A percentile compares a stretch with the other conserved stretches of the same genome.
These are phyloP conservation scores for Gephyroberyx darwinii DNA, from an alignment of 2,797 vertebrate genomes.

Conservation along the genomic window DNA sequence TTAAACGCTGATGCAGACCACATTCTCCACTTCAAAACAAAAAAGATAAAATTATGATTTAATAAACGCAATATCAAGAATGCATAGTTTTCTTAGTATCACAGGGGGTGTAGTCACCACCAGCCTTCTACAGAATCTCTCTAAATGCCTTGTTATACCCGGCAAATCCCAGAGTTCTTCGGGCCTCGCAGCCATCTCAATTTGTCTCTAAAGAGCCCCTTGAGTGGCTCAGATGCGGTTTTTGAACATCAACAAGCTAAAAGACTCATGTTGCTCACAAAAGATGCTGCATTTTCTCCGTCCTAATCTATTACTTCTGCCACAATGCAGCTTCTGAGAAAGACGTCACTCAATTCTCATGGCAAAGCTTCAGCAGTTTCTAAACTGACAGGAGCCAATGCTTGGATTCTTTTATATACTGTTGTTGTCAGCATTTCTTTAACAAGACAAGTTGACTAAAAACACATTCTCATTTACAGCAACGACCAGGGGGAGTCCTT, in stretches of 20 bases:
- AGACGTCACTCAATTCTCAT: too few relatives aligned
- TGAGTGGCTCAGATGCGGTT: constrained; percentile 17
- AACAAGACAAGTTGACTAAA: too few relatives aligned
- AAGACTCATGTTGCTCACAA: neutral
- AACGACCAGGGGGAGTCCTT: neutral
- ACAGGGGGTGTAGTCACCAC: neutral
- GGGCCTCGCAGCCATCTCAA: neutral
- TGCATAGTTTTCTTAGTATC: too few relatives aligned
- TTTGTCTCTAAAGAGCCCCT: constrained; percentile 20
- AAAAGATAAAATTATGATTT: neutral
- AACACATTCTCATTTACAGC: too few relatives aligned
- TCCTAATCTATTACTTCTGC: too few relatives aligned
- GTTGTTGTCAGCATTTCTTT: too few relatives aligned
- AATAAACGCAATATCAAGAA: too few relatives aligned
- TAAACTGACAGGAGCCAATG: too few relatives aligned
- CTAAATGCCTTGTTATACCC: neutral
- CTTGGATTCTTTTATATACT: too few relatives aligned
- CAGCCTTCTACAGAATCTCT: neutral
- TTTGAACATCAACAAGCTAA: constrained; percentile 16
- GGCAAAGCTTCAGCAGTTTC: too few relatives aligned
- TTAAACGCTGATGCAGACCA: neutral
- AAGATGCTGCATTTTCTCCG: neutral
- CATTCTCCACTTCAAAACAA: neutral
- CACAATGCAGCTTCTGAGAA: too few relatives aligned
- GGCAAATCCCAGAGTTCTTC: neutral